Conservation (phyloP, 2,888 invertebrate genomes). For the Hedya salicella region DNA sequence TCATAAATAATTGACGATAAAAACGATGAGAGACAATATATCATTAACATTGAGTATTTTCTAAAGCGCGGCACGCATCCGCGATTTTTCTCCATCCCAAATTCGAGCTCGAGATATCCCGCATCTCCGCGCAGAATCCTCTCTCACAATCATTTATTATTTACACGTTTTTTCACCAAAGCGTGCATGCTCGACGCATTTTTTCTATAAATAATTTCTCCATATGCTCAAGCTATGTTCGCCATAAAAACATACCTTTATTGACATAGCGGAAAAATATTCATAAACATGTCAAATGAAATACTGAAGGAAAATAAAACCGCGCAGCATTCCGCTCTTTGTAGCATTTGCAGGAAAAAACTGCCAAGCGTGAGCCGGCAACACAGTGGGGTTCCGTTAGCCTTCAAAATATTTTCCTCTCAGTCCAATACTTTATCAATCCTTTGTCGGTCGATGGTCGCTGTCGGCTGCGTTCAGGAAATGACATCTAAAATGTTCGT, state of each 20-base stretch:
- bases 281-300: slow-evolving; percentile 43
- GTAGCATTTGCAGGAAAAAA: slow-evolving; percentile 34
- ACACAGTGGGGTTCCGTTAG: slow-evolving; percentile 5
- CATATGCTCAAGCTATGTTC: neutral
- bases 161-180: neutral
- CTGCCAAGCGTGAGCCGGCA: neutral
- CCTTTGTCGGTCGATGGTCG: too few relatives aligned
- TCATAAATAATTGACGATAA: too few relatives aligned
- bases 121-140: too few relatives aligned
- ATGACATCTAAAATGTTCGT: too few relatives aligned
- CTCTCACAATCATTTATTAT: neutral
- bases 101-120: too few relatives aligned
- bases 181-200: neutral
- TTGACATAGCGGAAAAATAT: slow-evolving; percentile 40
- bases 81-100: too few relatives aligned
- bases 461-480: too few relatives aligned
- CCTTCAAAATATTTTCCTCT: neutral
- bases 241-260: slow-evolving; percentile 28
- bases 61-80: too few relatives aligned
- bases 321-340: slow-evolving; percentile 34
- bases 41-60: too few relatives aligned
- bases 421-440: too few relatives aligned
- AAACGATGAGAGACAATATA: too few relatives aligned
- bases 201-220: slow-evolving; percentile 12
- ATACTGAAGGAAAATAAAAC: slow-evolving; percentile 37